These are phyloP conservation scores for Hyles euphorbiae DNA, from an alignment of 1,140 invertebrate genomes.

Conservation along the genomic window DNA sequence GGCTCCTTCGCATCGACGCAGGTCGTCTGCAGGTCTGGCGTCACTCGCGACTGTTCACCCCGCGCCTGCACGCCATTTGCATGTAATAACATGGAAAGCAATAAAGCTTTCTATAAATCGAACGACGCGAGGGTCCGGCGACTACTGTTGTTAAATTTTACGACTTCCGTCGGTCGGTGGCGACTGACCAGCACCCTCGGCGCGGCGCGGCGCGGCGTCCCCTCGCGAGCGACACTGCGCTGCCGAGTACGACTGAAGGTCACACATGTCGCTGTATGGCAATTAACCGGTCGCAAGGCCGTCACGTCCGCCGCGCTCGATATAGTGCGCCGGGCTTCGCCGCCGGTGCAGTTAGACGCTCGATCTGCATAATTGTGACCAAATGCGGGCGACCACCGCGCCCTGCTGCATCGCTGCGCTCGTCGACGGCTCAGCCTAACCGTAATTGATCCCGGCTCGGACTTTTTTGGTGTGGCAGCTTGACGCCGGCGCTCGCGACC, in stretches of 20 bases:
- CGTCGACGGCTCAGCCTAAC: slow-evolving; percentile 1
- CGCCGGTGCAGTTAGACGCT: slow-evolving; percentile 18
- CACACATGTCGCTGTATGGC: slow-evolving; percentile 16
- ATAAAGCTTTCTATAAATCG: slow-evolving; percentile 10
- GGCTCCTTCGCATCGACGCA: too few relatives aligned
- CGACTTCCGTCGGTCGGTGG: slow-evolving; percentile 6
- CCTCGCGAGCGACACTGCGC: too few relatives aligned
- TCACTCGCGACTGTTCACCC: slow-evolving; percentile 1
- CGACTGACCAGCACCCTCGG: background rate
- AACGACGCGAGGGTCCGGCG: slow-evolving; percentile 2
- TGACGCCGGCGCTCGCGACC: slow-evolving; percentile 28
- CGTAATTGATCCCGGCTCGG: slow-evolving; percentile 27
- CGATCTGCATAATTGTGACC: slow-evolving; percentile 28
- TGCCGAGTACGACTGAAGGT: too few relatives aligned
- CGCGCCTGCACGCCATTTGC: background rate
- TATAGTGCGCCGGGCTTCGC: slow-evolving; percentile 16
- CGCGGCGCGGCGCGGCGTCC: background rate
- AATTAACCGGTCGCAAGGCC: slow-evolving; percentile 32
- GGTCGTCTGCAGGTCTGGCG: too few relatives aligned
- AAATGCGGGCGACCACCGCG: slow-evolving; percentile 23
- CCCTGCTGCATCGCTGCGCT: slow-evolving; percentile 1
- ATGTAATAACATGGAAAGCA: slow-evolving; percentile 7
- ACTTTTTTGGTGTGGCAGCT: slow-evolving; percentile 35
- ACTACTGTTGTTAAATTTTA: slow-evolving; percentile 6
- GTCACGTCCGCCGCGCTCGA: slow-evolving; percentile 20